Evolutionary conservation across 1,140 invertebrate species (phyloP).

Genomic region (Hycleus phaleratus): DNA sequence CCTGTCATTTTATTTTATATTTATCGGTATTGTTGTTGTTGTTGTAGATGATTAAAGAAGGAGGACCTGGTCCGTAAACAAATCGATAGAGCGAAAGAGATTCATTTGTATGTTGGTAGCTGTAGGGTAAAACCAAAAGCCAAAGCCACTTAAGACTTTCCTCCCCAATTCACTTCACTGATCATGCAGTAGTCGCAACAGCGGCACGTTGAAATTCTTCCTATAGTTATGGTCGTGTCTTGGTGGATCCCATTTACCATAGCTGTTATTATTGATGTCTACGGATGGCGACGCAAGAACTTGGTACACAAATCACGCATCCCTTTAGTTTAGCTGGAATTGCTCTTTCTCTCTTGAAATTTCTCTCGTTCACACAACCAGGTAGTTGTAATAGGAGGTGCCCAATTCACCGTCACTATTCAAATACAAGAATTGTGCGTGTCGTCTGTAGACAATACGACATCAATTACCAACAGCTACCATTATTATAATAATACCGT

Average conservation of each 20-base stretch:
- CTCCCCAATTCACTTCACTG: slow-evolving; percentile 6
- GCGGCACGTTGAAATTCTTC: not conserved
- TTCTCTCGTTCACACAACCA: slow-evolving; percentile 1
- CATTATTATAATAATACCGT: too few species aligned
- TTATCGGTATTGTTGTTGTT: too few species aligned
- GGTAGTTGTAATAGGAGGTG: slow-evolving; percentile 24
- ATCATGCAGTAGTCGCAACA: not conserved
- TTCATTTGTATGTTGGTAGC: not conserved
- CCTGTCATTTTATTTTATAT: too few species aligned
- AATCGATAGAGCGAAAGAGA: slow-evolving; percentile 1
- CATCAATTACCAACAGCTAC: slow-evolving; percentile 25
- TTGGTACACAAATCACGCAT: slow-evolving; percentile 32
- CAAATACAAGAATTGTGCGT: slow-evolving; percentile 9
- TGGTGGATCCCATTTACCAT: not conserved
- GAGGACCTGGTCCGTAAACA: not conserved
- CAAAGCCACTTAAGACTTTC: slow-evolving; percentile 12
- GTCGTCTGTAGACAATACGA: slow-evolving; percentile 27
- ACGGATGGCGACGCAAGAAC: slow-evolving; percentile 11
- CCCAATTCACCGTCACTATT: slow-evolving; percentile 21
- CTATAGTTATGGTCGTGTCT: not conserved
- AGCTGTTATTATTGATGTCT: not conserved
- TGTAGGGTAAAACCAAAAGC: slow-evolving; percentile 6
- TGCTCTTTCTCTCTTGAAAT: not conserved
- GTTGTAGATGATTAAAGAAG: too few species aligned
- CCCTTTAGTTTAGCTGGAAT: slow-evolving; percentile 10